A percentile compares a stretch with the other conserved stretches of the same genome.
Conservation (phyloP, 2,797 vertebrate species). For the Apogon talboti region DNA sequence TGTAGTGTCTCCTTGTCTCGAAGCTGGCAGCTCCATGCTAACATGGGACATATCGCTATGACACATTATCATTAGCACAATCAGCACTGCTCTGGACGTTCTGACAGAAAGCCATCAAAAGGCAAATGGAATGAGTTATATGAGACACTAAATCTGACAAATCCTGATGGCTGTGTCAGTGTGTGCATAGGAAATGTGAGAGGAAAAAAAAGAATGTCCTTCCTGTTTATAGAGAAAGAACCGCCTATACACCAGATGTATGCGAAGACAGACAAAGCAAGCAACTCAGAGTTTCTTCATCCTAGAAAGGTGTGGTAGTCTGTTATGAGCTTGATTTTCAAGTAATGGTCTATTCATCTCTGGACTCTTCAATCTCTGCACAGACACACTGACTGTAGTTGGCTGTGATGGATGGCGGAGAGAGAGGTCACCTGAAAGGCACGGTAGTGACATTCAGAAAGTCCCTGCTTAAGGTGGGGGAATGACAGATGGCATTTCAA, state of each 20-base stretch:
- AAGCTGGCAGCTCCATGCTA: constrained; percentile 54
- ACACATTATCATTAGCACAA: constrained; percentile 76
- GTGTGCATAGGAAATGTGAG: not conserved
- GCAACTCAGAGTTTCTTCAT: constrained; percentile 24
- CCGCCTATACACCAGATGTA: too few relatives aligned
- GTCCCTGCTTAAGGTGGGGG: constrained; percentile 55
- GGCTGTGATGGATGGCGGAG: constrained; percentile 77
- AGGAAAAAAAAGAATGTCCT: not conserved
- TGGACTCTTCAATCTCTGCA: constrained; percentile 46
- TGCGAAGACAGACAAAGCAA: constrained; percentile 8
- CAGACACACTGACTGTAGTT: constrained; percentile 42
- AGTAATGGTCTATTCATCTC: constrained; percentile 42
- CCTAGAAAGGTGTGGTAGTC: constrained; percentile 27
- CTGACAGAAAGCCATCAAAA: constrained; percentile 64
- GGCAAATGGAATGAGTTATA: constrained; percentile 62
- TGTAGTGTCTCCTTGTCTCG: constrained; percentile 56
- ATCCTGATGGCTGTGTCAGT: constrained; percentile 32
- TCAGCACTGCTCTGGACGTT: constrained; percentile 69
- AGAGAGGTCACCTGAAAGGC: constrained; percentile 71
- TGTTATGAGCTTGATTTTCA: constrained; percentile 50
- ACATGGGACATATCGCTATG: constrained; percentile 58
- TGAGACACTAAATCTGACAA: constrained; percentile 43
- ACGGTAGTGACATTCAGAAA: constrained; percentile 71
- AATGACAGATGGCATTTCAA: constrained; percentile 79
- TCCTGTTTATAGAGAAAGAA: constrained; percentile 7